phyloP scores from a whole-genome alignment of 2,888 invertebrate genomes.

The Cosmia pyralina region DNA sequence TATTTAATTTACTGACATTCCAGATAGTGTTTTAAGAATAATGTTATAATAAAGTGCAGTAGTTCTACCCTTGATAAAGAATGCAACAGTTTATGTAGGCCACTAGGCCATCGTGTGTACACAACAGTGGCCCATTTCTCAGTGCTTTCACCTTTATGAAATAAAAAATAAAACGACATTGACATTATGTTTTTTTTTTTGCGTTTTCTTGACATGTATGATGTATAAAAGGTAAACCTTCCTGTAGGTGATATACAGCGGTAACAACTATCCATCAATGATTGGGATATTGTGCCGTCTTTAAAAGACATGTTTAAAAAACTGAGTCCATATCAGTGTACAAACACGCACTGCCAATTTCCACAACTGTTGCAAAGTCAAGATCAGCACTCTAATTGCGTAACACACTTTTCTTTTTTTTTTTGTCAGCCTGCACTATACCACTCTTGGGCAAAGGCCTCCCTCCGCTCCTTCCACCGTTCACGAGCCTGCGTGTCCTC shows the following conservation, averaged over 20 bases:
- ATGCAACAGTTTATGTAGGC: conserved; percentile 46
- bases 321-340: too few species aligned
- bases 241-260: not conserved
- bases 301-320: not conserved
- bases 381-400: too few species aligned
- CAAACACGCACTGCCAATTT: too few species aligned
- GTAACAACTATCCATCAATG: not conserved
- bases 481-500: too few species aligned
- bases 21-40: conserved; percentile 18
- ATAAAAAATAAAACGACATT: conserved; percentile 39
- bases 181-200: conserved; percentile 31
- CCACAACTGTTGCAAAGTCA: too few species aligned
- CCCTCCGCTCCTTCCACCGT: too few species aligned
- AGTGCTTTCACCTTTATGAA: conserved; percentile 22
- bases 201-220: not conserved
- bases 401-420: too few species aligned
- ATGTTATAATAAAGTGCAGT: conserved; percentile 5
- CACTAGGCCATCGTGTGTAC: conserved; percentile 36
- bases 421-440: too few species aligned
- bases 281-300: not conserved
- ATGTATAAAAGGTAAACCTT: not conserved
- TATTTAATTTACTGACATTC: conserved; percentile 34
- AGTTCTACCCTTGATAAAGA: conserved; percentile 33
- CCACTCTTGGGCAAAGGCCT: too few species aligned
- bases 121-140: conserved; percentile 32